These are phyloP conservation scores for Poeciliopsis prolifica DNA, from an alignment of 2,113 vertebrate genomes.

Conservation along the genomic window DNA sequence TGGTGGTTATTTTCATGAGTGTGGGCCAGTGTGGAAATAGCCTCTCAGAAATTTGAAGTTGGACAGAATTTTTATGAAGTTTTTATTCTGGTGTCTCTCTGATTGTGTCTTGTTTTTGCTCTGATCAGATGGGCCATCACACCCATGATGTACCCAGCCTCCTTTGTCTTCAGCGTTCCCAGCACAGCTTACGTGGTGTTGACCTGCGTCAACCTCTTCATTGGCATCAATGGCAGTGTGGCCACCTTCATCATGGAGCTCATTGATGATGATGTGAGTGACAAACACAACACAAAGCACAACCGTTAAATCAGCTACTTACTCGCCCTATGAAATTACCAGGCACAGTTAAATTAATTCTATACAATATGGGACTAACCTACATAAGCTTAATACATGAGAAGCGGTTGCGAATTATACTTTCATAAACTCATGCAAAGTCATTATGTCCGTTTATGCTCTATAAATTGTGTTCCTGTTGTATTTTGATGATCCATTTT, in stretches of 20 bases:
- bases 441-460: not conserved
- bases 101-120: not conserved
- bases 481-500: not conserved
- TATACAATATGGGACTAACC: too few species aligned
- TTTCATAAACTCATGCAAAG: not conserved
- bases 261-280: slow-evolving; percentile 87
- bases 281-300: not conserved
- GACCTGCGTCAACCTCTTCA: slow-evolving; percentile 96
- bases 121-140: slow-evolving; percentile 91
- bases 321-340: too few species aligned
- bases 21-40: not conserved
- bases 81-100: not conserved
- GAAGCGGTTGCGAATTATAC: too few species aligned
- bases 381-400: too few species aligned
- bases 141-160: slow-evolving; percentile 97
- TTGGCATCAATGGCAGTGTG: slow-evolving; percentile 96
- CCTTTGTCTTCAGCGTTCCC: slow-evolving; percentile 95
- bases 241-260: slow-evolving; percentile 97
- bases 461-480: not conserved
- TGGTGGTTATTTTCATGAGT: slow-evolving; percentile 16
- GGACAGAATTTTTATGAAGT: not conserved
- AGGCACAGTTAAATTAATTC: too few species aligned
- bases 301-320: too few species aligned
- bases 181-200: slow-evolving; percentile 97
- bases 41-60: slow-evolving; percentile 7